Base-by-base conservation (phyloP, 53 echinoderm and acorn worm genomes). In the Pentamera pediparva region DNA sequence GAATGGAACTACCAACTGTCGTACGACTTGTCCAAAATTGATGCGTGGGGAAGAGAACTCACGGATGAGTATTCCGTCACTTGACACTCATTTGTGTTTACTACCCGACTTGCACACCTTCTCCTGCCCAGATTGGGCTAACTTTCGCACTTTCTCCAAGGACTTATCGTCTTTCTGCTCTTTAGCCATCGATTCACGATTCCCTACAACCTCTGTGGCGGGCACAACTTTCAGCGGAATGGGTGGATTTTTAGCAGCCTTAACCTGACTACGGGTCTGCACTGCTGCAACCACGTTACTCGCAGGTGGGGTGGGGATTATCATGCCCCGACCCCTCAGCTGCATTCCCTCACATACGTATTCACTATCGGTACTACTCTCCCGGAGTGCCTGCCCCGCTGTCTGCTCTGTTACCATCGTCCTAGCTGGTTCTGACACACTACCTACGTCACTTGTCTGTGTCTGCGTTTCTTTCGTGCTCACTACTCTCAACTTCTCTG, bases 1-100 rank as follows among this genome's bases (percentile, higher is more conserved):
- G 2, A 13, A 29, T 12, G 81, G 81, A 4, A 80, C 74, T 4
- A 80, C 74, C 18, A 80, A 6, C 37, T 80, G 74, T 4, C 34
- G 24, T 29, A 45, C 37, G 8, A 24, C 26, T 8, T 79, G 41
- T 2, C 70, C 80, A 79, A 37, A 79, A 31, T 79, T 51, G 21
- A 79, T 21, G 10, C 17, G 4, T 13, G 64, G 64, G 3, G 64
- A 64, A 5, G 37, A 5, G 2, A 64, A 64, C 27, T 64, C 37
- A 6, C 64, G 64, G 37, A 37, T 4, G 26, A 64, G 35, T 20
- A 64, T 37, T n/a, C 39, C 39, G 4, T 64, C 18, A 6, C 37
- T 6, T 7, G 19, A 12, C 4, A 64, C 17, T 18, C 37, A 64
- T 18, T 59, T 59, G 13, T 43, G 43, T 43, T 30, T 59, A 59